Base-by-base conservation (phyloP, 2,888 invertebrate genomes). In the Eudasyphora cyanicolor region DNA sequence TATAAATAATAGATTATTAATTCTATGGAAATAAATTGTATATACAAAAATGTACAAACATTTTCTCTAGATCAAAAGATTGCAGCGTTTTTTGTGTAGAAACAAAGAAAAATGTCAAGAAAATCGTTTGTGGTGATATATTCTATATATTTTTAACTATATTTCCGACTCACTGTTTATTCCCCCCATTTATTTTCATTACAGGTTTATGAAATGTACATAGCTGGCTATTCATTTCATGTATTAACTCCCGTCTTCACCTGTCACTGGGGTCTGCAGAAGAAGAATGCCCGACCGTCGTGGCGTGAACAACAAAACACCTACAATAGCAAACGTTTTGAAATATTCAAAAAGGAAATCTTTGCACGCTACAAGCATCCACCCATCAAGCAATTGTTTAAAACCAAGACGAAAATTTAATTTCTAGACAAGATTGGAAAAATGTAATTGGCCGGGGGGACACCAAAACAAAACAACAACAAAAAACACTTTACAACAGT, bases 141-240 rank as follows among this genome's bases (percentile, higher is more conserved):
- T n/a, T n/a, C n/a, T n/a, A n/a, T n/a, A n/a, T n/a, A n/a, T n/a
- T n/a, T n/a, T n/a, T n/a, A n/a, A n/a, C n/a, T n/a, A n/a, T n/a
- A n/a, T n/a, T n/a, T n/a, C n/a, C n/a, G n/a, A n/a, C n/a, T n/a
- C n/a, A n/a, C n/a, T n/a, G n/a, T n/a, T n/a, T n/a, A n/a, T n/a
- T n/a, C n/a, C n/a, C n/a, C n/a, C n/a, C 32, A 6, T 32, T 32
- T 45, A n/a, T 2, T n/a, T 45, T 45, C n/a, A 2, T 8, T 10
- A 8, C 92, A 97, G 97, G 97, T 97, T 45, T 97, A 97, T 92
- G 98, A 98, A 93, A 97, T 97, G 96, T 97, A 95, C 90, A 94
- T 97, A 35, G 95, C 97, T 62, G 97, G 97, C 7, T 98, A 96
- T 92, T 95, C 96, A 90, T 97, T 98, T 92, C 94, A 95, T 88